Conservation (phyloP, 2,797 vertebrate genomes). For the Cyclopterus lumpus region DNA sequence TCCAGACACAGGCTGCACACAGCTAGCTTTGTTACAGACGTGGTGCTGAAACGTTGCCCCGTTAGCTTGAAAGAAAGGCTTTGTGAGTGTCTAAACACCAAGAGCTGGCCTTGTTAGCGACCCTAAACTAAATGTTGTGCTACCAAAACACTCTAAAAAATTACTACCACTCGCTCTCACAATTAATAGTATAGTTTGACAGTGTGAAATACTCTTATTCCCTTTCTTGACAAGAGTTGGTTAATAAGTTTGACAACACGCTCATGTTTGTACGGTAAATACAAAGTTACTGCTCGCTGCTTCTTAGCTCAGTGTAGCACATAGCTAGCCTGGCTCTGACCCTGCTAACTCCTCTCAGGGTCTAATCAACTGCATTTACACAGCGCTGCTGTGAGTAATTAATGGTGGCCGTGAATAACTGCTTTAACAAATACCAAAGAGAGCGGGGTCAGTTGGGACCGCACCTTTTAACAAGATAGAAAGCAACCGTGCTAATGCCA, state of each 20-base stretch:
- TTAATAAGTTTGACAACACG: no score
- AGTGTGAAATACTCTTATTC: background rate
- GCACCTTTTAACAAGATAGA: background rate
- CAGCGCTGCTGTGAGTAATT: background rate
- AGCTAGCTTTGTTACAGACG: slow-evolving; percentile 43
- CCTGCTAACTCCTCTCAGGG: background rate
- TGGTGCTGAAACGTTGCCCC: slow-evolving; percentile 18
- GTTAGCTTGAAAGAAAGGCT: slow-evolving; percentile 39
- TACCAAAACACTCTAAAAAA: background rate
- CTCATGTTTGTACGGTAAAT: background rate
- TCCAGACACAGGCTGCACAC: slow-evolving; percentile 33
- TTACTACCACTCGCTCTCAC: background rate
- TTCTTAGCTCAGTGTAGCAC: background rate
- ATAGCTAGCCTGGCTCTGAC: background rate
- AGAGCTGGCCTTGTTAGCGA: slow-evolving; percentile 21
- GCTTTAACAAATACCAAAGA: background rate
- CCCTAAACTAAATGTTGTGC: slow-evolving; percentile 18
- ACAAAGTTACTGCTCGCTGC: background rate
- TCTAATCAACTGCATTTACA: background rate
- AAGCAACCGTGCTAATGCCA: background rate
- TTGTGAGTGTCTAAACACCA: slow-evolving; percentile 32
- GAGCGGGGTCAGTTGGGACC: background rate
- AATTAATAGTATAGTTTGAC: background rate
- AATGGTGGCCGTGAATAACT: background rate
- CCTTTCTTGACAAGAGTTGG: background rate